Base-by-base conservation (phyloP, 2,797 vertebrate species). In the Tiaroga cobitis region DNA sequence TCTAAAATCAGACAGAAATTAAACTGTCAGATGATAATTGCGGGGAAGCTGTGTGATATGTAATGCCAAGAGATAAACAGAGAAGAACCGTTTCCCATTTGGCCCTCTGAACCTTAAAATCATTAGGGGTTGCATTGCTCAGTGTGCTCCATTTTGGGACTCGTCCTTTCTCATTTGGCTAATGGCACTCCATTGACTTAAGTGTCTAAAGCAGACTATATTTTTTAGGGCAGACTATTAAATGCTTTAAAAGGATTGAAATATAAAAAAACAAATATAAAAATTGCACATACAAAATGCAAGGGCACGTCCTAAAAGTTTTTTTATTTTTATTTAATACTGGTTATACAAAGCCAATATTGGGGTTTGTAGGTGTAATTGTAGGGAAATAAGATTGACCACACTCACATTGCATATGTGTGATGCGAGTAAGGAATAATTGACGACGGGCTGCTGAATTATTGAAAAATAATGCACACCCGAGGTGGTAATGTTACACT, bases 141-240 rank as follows among this genome's bases (percentile, higher is more conserved):
- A 86, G 92, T 87, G 76, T 49, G 72, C 39, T 5, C 74, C 72
- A 82, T 26, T 93, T 91, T 90, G 82, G 78, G 87, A 81, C 86
- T 88, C 70, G 29, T 90, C 89, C 85, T 72, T 82, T 90, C 89
- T 90, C 88, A 90, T 91, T 83, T 86, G 75, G 82, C 81, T 94
- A 92, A 94, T 92, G 92, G 87, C 87, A 83, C 90, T 90, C 88
- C 24, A 81, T 89, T 89, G 88, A 88, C 86, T 88, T 85, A 82
- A 41, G 69, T 56, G 32, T 84, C 72, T 56, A 63, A 84, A 85
- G 41, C 49, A 21, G 54, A 49, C 37, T 26, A 3, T 32, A 80
- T 51, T 65, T 65, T 80, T 79, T 79, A 43, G 26, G 61, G 10
- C 18, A 19, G 39, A 29, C 37, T 65, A 29, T 41, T 79, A 16